Base-by-base conservation (phyloP, 1,140 invertebrate genomes). In the Bombus affinis region DNA sequence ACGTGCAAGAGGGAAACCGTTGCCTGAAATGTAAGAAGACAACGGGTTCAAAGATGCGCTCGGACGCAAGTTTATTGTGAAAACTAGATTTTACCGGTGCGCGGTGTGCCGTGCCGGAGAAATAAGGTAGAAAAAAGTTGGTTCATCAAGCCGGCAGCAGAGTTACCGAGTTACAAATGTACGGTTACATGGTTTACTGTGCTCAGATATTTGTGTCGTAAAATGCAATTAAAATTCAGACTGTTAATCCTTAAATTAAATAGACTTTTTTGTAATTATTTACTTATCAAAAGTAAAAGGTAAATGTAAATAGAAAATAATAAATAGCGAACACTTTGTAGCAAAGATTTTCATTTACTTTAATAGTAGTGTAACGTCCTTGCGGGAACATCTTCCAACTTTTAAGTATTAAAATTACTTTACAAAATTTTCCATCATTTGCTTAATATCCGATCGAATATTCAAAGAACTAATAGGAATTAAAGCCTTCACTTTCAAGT, bases 31-130 rank as follows among this genome's bases (percentile, higher is more conserved):
- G 32, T 32, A 66, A 82, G 79, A 71, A 62, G 68, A 35, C 47
- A 53, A 53, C 73, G 39, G 28, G 71, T 57, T 57, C 57, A 59
- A 77, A 62, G 74, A 75, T 74, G 42, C 68, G 42, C 35, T 32
- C 5, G 47, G 68, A 37, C 44, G 71, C 28, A 28, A 85, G 77
- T 89, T 89, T 81, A 81, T 88, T 73, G 77, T 57, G 72, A 68
- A 81, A 89, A 81, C 82, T 76, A 75, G 82, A 88, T 88, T 89
- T 76, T 86, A 28, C 71, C 28, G 86, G 53, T 22, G 72, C 18
- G 13, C 32, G 47, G 47, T 0, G 1, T 18, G 15, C 13, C 22
- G 44, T 12, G 28, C 47, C 72, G 37, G 65, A 37, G 28, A 25
- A 35, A 35, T 53, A 53, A 53, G 47, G 39, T 15, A 10, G 53